These are phyloP conservation scores for Phocoena sinus DNA, from an alignment of 2,113 vertebrate genomes.

Conservation along the genomic window DNA sequence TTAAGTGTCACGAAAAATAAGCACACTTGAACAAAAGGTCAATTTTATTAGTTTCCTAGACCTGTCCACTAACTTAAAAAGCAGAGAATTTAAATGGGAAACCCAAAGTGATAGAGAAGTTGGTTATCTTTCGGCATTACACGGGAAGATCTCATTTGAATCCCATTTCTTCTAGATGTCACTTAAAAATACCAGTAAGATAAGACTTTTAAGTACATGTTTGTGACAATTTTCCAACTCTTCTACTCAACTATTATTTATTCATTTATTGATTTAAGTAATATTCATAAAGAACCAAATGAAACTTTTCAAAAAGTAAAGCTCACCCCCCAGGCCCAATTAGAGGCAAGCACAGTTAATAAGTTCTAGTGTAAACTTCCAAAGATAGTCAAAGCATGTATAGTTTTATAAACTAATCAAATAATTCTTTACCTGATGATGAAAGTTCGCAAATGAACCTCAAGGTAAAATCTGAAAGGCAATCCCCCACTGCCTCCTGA, in stretches of 20 bases:
- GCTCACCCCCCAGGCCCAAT: not conserved
- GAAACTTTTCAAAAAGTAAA: not conserved
- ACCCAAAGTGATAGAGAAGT: not conserved
- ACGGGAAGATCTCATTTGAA: not conserved
- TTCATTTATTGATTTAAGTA: not conserved
- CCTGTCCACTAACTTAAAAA: not conserved
- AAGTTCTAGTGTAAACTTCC: not conserved
- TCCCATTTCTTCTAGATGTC: not conserved
- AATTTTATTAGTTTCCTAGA: not conserved
- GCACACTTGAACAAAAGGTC: not conserved
- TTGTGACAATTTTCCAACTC: not conserved
- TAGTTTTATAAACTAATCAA: not conserved
- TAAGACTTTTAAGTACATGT: not conserved
- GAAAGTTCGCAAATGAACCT: not conserved
- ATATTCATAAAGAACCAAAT: not conserved
- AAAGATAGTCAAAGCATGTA: not conserved
- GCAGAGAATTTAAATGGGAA: not conserved
- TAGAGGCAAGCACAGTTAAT: not conserved
- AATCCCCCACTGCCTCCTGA: not conserved
- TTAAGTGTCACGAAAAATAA: not conserved
- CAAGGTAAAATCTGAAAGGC: not conserved
- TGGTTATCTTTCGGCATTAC: not conserved
- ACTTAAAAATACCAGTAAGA: not conserved
- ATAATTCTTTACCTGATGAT: not conserved
- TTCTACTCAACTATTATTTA: not conserved